Percentiles rank a stretch among this genome's conserved stretches.
These are phyloP conservation scores for Nannobrachium achirus DNA, from an alignment of 2,113 vertebrate species.

Conservation along the genomic window DNA sequence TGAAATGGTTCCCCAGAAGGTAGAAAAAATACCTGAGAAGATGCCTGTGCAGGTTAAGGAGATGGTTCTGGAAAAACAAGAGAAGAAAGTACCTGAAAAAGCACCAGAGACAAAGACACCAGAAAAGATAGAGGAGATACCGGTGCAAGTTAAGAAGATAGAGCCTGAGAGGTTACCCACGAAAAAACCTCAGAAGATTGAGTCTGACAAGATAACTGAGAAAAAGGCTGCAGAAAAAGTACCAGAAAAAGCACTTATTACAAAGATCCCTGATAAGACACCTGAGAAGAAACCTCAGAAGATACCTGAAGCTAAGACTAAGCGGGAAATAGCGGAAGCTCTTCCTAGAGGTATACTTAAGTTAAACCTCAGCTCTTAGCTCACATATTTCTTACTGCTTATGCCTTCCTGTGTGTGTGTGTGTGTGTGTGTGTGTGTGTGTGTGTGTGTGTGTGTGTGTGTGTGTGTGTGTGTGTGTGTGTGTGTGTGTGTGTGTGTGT, in stretches of 20 bases:
- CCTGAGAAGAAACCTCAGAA: not conserved
- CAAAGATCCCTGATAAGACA: not conserved
- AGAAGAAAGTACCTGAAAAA: conserved; percentile 18
- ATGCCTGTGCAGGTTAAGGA: conserved; percentile 57
- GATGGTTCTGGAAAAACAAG: conserved; percentile 46
- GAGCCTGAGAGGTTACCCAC: conserved; percentile 59
- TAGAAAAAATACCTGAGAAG: conserved; percentile 52
- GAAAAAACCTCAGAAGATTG: not conserved
- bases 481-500: conserved; percentile 5
- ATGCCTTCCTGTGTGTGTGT: conserved; percentile 18
- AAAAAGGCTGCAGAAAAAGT: conserved; percentile 2
- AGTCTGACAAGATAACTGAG: not conserved
- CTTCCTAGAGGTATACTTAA: conserved; percentile 66
- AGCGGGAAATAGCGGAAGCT: conserved; percentile 49
- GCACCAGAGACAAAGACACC: conserved; percentile 72
- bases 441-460: conserved; percentile 19
- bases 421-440: not conserved
- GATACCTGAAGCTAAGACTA: conserved; percentile 64
- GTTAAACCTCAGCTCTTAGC: conserved; percentile 21
- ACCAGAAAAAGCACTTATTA: not conserved
- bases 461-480: conserved; percentile 1
- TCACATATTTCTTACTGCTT: conserved; percentile 10
- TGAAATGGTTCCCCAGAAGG: conserved; percentile 51
- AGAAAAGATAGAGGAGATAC: conserved; percentile 55
- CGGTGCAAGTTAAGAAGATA: conserved; percentile 52